Evolutionary conservation across 2,113 vertebrate genomes (phyloP), one percentile per base, ranked within the genome.

Genomic region (Seriola rivoliana): DNA sequence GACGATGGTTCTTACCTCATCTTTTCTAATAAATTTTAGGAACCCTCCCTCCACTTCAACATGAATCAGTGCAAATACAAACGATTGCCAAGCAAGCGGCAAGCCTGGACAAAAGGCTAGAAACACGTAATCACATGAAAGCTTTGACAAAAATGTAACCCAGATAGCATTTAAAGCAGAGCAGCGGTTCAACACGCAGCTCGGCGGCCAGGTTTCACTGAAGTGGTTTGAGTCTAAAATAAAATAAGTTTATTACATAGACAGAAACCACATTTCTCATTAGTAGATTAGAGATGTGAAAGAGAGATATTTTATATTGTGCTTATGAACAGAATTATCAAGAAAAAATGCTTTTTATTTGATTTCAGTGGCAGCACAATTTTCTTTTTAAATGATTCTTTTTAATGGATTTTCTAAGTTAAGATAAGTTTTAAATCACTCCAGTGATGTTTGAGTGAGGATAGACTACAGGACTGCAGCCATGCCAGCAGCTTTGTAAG

Each of bases 101-200:
- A 78, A 79, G 70, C 19, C 44, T 40, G n/a, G 19, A 8, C 50
- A 71, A 66, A 79, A 40, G 36, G 2, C 25, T 8, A 34, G 36
- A 19, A 59, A 32, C 14, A 25, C 3, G 38, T n/a, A 36, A 42
- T 58, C 38, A 25, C 38, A 25, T 40, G 36, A 50, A 58, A 36
- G 57, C 25, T 36, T 77, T 25, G 36, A 42, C 80, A 46, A 57
- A 67, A 71, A 68, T n/a, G 60, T 71, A 25, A 34, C 16, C 44
- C 57, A 60, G 57, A 68, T 19, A 46, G 55, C 23, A 58, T 5
- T 3, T 0, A 52, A 38, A 59, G 63, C 40, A 70, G 13, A 44
- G 34, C 34, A 3, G 2, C 55, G 44, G n/a, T n/a, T 62, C 66
- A 21, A 13, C 44, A 36, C 55, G 73, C 10, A 2, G 40, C 40